These are phyloP conservation scores for Nasonovia ribisnigri DNA, from an alignment of 2,888 invertebrate genomes.

Conservation along the genomic window DNA sequence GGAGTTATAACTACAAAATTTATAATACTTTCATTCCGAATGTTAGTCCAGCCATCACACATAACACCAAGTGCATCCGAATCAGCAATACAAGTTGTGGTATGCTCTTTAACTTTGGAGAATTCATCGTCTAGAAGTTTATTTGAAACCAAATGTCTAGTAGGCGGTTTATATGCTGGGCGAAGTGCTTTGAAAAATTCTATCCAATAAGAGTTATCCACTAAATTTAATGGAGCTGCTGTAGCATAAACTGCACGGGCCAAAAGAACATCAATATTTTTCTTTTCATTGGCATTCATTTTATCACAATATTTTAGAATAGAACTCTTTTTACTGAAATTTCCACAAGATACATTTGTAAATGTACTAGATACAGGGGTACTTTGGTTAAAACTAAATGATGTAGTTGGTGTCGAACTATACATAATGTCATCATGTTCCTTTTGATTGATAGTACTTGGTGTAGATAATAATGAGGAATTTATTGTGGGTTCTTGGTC, in stretches of 20 bases:
- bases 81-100: not conserved
- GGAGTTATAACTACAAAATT: constrained; percentile 57
- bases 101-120: not conserved
- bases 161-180: not conserved
- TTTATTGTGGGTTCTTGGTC: no score
- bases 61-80: not conserved
- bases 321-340: not conserved
- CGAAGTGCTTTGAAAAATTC: not conserved
- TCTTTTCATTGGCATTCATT: not conserved
- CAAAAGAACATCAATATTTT: constrained; percentile 22
- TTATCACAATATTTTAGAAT: constrained; percentile 34
- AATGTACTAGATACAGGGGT: not conserved
- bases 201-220: constrained; percentile 13
- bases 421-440: not conserved
- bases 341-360: not conserved
- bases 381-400: constrained; percentile 11
- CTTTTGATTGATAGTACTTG: not conserved
- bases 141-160: not conserved
- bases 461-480: not conserved
- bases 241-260: constrained; percentile 1
- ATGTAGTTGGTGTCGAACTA: not conserved
- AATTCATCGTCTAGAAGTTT: constrained; percentile 23
- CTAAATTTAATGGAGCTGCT: constrained; percentile 2
- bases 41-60: constrained; percentile 50
- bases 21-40: constrained; percentile 40